Percentiles rank a stretch among this genome's conserved stretches.
phyloP scores from a whole-genome alignment of 2,797 vertebrate genomes.

The Cheracebus regulus region DNA sequence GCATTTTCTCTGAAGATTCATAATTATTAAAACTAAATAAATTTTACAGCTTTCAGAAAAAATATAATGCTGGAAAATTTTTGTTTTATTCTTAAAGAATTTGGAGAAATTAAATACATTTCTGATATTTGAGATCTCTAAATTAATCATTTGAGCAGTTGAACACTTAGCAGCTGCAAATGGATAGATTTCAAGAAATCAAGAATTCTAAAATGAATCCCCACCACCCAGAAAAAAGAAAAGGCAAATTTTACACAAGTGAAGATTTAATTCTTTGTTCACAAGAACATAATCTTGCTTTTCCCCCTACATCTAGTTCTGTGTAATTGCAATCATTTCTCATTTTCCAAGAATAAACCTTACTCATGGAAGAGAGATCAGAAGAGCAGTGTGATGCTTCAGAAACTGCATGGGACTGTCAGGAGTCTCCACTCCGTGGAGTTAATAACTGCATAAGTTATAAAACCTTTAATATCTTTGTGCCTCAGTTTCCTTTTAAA shows the following conservation, averaged over 20 bases:
- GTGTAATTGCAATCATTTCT: background rate
- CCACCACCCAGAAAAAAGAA: background rate
- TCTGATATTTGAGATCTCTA: slow-evolving; percentile 18
- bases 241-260: background rate
- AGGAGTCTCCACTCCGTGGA: background rate
- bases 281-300: background rate
- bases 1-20: slow-evolving; percentile 24
- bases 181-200: background rate
- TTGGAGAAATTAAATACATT: background rate
- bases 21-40: slow-evolving; percentile 39
- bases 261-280: background rate
- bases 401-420: background rate
- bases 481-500: slow-evolving; percentile 6
- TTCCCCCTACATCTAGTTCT: background rate
- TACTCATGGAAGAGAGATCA: background rate
- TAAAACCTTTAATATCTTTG: background rate
- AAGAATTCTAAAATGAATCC: slow-evolving; percentile 27
- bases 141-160: slow-evolving; percentile 7
- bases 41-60: background rate
- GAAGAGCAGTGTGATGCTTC: background rate
- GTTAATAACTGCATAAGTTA: background rate
- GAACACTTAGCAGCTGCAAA: slow-evolving; percentile 27
- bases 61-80: background rate
- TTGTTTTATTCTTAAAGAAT: slow-evolving; percentile 27
- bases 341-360: background rate